Base-by-base conservation (phyloP, 1,140 invertebrate species). In the Trichonephila clavata region DNA sequence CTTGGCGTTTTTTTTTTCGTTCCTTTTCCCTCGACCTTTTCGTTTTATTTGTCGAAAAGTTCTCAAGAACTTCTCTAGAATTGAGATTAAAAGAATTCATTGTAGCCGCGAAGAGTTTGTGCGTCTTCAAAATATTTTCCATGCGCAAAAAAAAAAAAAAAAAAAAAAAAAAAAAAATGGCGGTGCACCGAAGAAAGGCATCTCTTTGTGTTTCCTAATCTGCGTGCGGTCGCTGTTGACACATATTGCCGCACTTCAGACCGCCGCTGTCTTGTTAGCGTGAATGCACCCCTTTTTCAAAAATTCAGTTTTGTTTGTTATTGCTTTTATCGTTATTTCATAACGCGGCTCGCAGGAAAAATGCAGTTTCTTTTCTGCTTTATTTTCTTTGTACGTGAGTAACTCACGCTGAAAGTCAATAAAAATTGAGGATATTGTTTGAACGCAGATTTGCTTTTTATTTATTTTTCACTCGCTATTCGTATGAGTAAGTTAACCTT, bases 81-180 rank as follows among this genome's bases (percentile, higher is more conserved):
- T 83, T 20, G 43, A 83, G 81, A 83, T 83, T 83, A 83, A 83
- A 77, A 32, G 27, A 77, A 77, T 39, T 39, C 18, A 77, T 77
- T 77, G 71, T 77, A 77, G 32, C 71, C 10, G 71, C 13, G 32
- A 0, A 24, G 32, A 77, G n/a, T 77, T 77, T 77, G n/a, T 8
- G n/a, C n/a, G n/a, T 71, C 68, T 27, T 32, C 68, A 0, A 39
- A 14, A 20, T 16, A 32, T 77, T 77, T 77, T 71, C 16, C 8
- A 32, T 27, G 13, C 4, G 13, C 14, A 24, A 71, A 71, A 71
- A 24, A 71, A 71, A 71, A 71, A 71, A 32, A 13, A 24, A 71
- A 71, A 71, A 24, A 71, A 71, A 13, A 24, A 71, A 71, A 71
- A 24, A 71, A 71, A 71, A 71, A 71, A 32, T 5, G 2, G 14